These are phyloP conservation scores for Gastracanthus pulcherrimus DNA, from an alignment of 2,888 invertebrate genomes.

Conservation along the genomic window DNA sequence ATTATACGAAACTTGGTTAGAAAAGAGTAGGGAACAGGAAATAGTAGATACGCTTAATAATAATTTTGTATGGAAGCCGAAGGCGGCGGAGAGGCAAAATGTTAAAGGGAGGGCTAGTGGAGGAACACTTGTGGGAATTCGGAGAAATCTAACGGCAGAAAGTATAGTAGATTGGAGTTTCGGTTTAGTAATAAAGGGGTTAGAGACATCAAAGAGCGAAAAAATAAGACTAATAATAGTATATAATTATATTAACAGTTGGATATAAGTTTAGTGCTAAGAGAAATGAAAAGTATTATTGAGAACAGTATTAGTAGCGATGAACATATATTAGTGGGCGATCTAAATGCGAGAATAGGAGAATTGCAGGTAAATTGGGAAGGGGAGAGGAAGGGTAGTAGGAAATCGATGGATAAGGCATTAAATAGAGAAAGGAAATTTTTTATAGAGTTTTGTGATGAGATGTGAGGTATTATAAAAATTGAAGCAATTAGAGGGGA, in stretches of 20 bases:
- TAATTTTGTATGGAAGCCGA: background rate
- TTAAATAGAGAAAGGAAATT: background rate
- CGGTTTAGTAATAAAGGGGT: background rate
- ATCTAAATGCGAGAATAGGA: background rate
- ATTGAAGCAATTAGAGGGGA: background rate
- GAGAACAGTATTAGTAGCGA: background rate
- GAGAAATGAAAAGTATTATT: background rate
- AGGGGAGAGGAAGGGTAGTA: background rate
- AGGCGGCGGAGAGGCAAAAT: background rate
- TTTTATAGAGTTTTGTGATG: background rate
- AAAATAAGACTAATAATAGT: no score
- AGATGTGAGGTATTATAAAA: background rate
- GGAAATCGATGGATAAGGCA: background rate
- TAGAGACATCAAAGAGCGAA: no score
- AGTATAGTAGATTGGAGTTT: background rate
- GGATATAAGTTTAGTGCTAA: background rate
- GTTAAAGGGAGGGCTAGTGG: background rate
- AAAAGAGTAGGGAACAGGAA: background rate
- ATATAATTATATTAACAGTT: no score
- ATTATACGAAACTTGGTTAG: background rate
- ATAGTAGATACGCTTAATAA: background rate
- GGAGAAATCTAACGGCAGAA: background rate
- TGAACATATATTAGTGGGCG: background rate
- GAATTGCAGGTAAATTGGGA: background rate
- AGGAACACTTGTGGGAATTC: no score